Base-by-base conservation (phyloP, 35 echinoderm and acorn worm species). In the Antedon bifida region DNA sequence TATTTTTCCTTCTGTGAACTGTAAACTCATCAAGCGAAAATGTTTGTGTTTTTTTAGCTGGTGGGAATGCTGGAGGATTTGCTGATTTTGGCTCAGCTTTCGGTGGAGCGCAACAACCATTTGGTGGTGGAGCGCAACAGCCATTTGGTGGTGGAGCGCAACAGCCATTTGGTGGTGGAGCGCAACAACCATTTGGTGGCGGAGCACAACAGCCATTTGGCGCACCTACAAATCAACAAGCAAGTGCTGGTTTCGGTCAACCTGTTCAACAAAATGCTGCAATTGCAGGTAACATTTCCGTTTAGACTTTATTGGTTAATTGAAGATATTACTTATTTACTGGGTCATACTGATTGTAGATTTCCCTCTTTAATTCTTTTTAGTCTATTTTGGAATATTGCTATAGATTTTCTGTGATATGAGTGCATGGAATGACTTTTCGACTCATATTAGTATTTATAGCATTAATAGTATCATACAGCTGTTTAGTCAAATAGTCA, bases 51-150 rank as follows among this genome's bases (percentile, higher is more conserved):
- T 42, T 42, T 42, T 26, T 64, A 64, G 51, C 7, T 2, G 51
- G 51, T 64, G 51, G 51, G 23, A 64, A 26, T 36, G 78, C 33
- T 4, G 33, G 34, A 34, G 78, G 78, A 29, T 80, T 80, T 80
- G 78, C 78, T 38, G 78, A 80, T n/a, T 80, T 80, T 39, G 34
- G 78, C 0, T 9, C 78, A 28, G 78, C 78, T 0, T 80, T 80
- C 28, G 35, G 34, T 39, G 33, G 36, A 11, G 16, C 34, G 12
- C 76, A 30, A 30, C 3, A 3, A 13, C 3, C 76, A n/a, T n/a
- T n/a, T n/a, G n/a, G n/a, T n/a, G 35, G 34, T 39, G 33, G 36
- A 11, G 16, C 34, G 12, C 76, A 30, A 30, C 3, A 3, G 12
- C 3, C 76, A n/a, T n/a, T n/a, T n/a, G n/a, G n/a, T n/a, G 35